phyloP scores from a whole-genome alignment of 1,140 invertebrate species.

The Danaus melanippus region DNA sequence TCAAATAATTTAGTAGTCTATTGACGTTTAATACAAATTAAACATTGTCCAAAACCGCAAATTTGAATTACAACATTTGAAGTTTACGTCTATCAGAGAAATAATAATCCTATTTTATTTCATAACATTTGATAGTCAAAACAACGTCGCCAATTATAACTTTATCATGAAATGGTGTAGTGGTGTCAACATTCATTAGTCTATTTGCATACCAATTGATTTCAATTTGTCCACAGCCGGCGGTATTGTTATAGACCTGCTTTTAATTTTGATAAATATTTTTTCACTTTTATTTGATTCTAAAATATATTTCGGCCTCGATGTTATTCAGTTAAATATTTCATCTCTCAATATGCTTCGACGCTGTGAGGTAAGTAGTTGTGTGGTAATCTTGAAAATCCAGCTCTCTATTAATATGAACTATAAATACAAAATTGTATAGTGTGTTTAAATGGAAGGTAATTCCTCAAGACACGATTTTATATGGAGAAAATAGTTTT shows the following conservation, averaged over 20 bases:
- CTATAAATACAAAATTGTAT: no score
- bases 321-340: constrained; percentile 57
- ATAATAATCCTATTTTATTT: no score
- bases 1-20: no score
- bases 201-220: constrained; percentile 26
- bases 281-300: constrained; percentile 40
- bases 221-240: constrained; percentile 19
- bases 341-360: constrained; percentile 46
- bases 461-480: not conserved
- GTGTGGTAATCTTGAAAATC: not conserved
- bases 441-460: not conserved
- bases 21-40: no score
- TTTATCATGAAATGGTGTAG: constrained; percentile 23
- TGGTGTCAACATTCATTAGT: constrained; percentile 25
- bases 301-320: constrained; percentile 35
- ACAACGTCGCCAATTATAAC: constrained; percentile 22
- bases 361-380: constrained; percentile 29
- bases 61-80: no score
- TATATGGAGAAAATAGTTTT: no score
- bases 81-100: no score
- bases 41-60: no score
- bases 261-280: constrained; percentile 32
- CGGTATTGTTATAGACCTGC: constrained; percentile 22
- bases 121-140: not conserved
- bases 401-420: no score